A percentile compares a stretch with the other conserved stretches of the same genome.
phyloP scores from a whole-genome alignment of 2,113 vertebrate species.

The Ctenodactylus gundi region DNA sequence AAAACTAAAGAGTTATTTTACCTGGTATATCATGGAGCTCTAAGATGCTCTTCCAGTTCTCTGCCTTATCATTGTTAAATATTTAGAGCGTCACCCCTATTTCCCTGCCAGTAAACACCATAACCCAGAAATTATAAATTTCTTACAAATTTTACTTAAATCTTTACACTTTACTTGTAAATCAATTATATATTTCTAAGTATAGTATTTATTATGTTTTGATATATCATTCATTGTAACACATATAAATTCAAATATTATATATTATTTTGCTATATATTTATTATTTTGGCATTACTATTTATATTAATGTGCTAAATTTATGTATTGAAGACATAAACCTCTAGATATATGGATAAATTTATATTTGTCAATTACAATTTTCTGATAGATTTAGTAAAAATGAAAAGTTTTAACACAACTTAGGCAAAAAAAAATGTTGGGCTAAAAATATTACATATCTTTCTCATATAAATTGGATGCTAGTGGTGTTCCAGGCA shows the following conservation, averaged over 20 bases:
- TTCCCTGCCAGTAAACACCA: neutral
- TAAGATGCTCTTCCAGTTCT: neutral
- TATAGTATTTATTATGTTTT: neutral
- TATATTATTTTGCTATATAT: neutral
- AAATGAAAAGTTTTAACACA: slow-evolving; percentile 5
- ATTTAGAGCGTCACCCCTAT: neutral
- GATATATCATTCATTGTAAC: neutral
- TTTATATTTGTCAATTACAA: neutral
- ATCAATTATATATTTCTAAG: neutral
- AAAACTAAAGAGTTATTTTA: neutral
- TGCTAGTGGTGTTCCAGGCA: neutral
- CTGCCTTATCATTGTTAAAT: neutral
- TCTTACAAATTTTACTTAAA: neutral
- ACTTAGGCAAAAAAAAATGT: neutral
- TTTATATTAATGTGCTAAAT: neutral
- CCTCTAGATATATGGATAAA: neutral
- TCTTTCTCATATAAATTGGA: neutral
- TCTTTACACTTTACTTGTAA: neutral
- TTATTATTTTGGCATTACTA: neutral
- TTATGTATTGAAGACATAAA: neutral
- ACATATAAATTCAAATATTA: no score
- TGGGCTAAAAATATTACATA: neutral
- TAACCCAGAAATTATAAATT: neutral
- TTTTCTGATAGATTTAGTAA: neutral
- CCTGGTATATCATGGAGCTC: neutral